Percentiles rank a stretch among this genome's conserved stretches.
phyloP scores from a whole-genome alignment of 2,113 vertebrate species.

The Nothocercus julius region DNA sequence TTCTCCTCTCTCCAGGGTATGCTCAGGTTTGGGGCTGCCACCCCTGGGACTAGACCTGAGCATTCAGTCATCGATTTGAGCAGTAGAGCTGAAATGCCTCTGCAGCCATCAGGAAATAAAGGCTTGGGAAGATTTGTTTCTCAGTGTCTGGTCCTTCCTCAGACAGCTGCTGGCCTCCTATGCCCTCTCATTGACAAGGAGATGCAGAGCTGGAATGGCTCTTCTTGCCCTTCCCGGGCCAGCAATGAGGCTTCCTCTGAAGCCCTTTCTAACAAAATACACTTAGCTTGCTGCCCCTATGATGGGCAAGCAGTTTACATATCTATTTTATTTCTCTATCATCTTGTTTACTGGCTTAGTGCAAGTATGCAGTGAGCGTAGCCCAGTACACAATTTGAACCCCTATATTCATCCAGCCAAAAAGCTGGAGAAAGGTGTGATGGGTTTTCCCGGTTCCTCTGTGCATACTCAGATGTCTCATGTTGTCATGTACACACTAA shows the following conservation, averaged over 20 bases:
- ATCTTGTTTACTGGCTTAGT: neutral
- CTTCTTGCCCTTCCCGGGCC: neutral
- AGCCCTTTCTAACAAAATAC: neutral
- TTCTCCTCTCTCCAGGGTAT: neutral
- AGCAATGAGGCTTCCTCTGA: neutral
- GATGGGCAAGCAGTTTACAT: neutral
- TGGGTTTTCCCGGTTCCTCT: neutral
- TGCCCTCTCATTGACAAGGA: neutral
- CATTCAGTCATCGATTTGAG: neutral
- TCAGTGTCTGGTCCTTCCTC: neutral
- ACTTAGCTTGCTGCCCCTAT: neutral
- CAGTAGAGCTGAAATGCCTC: neutral
- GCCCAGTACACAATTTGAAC: neutral
- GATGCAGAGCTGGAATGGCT: neutral
- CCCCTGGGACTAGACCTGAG: neutral
- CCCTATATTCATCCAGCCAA: neutral
- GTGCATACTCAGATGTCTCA: neutral
- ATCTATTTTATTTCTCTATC: neutral
- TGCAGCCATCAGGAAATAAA: neutral
- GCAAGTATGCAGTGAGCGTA: rapidly evolving
- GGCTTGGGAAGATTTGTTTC: neutral
- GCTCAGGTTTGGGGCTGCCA: neutral
- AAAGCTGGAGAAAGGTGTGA: neutral
- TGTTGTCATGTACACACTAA: neutral
- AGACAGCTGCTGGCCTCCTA: neutral